Evolutionary conservation across 2,113 vertebrate species (phyloP), one percentile per base, ranked within the genome.

Genomic region (Cyanistes caeruleus): DNA sequence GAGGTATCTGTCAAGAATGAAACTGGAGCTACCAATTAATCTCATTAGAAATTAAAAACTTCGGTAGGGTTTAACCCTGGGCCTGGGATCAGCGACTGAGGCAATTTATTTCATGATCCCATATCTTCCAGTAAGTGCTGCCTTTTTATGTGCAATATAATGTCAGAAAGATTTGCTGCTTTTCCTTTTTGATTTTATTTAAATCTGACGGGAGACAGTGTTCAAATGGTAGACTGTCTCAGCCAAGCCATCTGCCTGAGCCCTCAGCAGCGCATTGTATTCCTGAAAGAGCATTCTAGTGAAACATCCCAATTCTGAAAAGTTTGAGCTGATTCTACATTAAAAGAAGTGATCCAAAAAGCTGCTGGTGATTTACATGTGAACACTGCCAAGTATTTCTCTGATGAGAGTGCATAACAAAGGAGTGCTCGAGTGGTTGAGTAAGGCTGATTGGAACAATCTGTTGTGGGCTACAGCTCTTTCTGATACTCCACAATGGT

Each of bases 201-300:
- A 51, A 80, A 55, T 80, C 33, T 51, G 76, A 59, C 15, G 64
- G 69, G 90, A 81, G 77, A 84, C 65, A 62, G 13, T 28, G 76
- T 85, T 83, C 72, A 18, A 51, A 69, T 49, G 55, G 84, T 2
- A 11, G 58, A 20, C 46, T 55, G 33, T n/a, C 53, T 83, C 70
- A 67, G 95, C 94, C 91, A 96, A 93, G 69, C 95, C 95, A 94
- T 88, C 93, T 96, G 90, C 89, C 64, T 6, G 39, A 89, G 69
- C 69, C 87, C 76, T 82, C 72, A 62, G 91, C 87, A 39, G 59
- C 0, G 7, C 88, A 86, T 92, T 94, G 90, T 93, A 7, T 84
- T 93, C 80, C 88, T 97, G 79, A 80, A 88, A 92, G 89, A 84
- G 88, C 78, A 0, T 82, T 82, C 65, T 81, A 20, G 84, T 7